Evolutionary conservation across 2,113 vertebrate genomes (phyloP).

Genomic region (Pteropus alecto): DNA sequence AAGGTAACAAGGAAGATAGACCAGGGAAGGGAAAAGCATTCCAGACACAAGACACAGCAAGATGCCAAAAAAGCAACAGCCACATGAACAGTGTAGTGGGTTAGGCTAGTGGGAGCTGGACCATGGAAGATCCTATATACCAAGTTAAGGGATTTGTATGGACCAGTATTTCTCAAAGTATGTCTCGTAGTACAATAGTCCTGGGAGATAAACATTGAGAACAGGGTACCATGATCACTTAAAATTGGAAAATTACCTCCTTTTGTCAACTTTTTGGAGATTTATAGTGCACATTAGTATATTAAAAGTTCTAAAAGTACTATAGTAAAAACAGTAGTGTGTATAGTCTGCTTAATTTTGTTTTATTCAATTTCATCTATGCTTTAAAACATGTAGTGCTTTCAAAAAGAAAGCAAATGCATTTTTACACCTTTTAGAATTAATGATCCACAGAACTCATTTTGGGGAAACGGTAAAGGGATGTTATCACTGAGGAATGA

Average conservation of each 20-base stretch:
- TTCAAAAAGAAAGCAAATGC: neutral
- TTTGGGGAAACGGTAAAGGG: neutral
- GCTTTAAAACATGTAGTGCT: neutral
- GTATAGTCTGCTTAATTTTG: neutral
- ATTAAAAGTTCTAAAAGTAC: neutral
- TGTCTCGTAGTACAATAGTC: neutral
- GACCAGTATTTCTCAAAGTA: neutral
- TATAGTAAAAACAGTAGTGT: neutral
- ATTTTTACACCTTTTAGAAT: neutral
- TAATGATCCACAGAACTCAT: neutral
- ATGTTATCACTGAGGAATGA: neutral
- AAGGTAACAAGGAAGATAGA: neutral
- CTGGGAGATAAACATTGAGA: neutral
- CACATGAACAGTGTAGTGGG: neutral
- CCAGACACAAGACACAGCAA: neutral
- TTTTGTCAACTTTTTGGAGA: neutral
- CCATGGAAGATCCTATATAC: rapidly evolving
- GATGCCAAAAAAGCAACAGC: neutral
- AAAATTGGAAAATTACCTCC: neutral
- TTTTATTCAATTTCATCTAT: neutral
- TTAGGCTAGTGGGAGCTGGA: neutral
- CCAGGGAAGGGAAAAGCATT: neutral
- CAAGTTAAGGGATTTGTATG: neutral
- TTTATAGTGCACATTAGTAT: neutral
- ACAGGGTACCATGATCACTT: neutral